Conservation (phyloP, 2,113 vertebrate genomes). For the Stegostoma tigrinum region DNA sequence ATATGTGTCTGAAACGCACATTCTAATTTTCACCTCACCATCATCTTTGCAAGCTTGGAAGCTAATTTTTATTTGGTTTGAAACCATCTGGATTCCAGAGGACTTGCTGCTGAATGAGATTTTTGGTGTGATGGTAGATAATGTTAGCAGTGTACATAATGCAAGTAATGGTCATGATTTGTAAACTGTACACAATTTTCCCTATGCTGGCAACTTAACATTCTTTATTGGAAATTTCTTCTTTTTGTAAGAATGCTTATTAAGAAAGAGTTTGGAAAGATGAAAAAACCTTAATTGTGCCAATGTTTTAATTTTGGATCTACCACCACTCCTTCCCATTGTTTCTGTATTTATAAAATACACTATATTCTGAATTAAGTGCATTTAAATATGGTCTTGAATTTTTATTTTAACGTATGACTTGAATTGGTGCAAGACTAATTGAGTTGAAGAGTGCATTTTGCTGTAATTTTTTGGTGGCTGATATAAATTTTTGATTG, state of each 20-base stretch:
- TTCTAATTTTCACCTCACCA: no score
- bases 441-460: not conserved
- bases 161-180: not conserved
- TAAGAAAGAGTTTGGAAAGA: not conserved
- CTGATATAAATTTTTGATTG: not conserved
- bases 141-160: not conserved
- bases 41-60: not conserved
- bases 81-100: not conserved
- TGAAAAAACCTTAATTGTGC: not conserved
- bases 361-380: not conserved
- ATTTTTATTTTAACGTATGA: not conserved
- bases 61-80: not conserved
- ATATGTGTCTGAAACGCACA: not conserved
- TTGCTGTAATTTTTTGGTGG: not conserved
- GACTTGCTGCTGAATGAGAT: not conserved
- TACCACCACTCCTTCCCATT: not conserved
- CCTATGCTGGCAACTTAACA: not conserved
- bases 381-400: not conserved
- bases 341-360: not conserved
- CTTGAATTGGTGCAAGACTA: not conserved
- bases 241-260: not conserved
- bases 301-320: not conserved
- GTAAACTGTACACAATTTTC: not conserved
- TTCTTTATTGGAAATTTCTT: not conserved
- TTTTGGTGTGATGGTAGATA: not conserved